Percentiles rank a stretch among this genome's conserved stretches.
Conservation (phyloP, 1,140 invertebrate species). For the Lithobius niger region DNA sequence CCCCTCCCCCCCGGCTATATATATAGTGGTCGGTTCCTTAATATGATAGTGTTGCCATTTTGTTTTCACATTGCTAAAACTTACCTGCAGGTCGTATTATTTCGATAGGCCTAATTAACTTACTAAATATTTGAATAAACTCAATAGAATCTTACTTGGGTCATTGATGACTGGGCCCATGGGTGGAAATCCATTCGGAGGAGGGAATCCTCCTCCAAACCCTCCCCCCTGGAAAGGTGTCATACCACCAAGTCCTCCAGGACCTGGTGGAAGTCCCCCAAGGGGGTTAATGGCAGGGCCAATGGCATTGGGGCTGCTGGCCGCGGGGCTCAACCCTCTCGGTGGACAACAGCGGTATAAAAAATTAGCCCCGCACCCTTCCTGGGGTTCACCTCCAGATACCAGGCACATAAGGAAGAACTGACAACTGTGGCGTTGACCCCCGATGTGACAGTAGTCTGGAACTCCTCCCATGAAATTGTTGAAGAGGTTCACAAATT, state of each 20-base stretch:
- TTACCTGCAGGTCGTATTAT: no score
- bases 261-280: not conserved
- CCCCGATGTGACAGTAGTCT: slow-evolving; percentile 22
- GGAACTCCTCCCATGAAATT: slow-evolving; percentile 8
- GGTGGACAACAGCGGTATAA: slow-evolving; percentile 70
- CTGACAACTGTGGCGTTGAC: slow-evolving; percentile 63
- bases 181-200: slow-evolving; percentile 20
- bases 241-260: not conserved
- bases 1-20: no score
- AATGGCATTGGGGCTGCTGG: slow-evolving; percentile 37
- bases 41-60: no score
- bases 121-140: no score
- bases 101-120: no score
- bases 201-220: not conserved
- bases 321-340: slow-evolving; percentile 12
- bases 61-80: no score
- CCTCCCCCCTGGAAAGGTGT: not conserved
- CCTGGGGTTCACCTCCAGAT: slow-evolving; percentile 70
- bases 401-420: slow-evolving; percentile 88
- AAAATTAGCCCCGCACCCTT: slow-evolving; percentile 63
- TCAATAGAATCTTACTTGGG: slow-evolving; percentile 43
- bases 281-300: slow-evolving; percentile 45
- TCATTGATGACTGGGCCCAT: slow-evolving; percentile 14
- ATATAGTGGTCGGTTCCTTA: no score
- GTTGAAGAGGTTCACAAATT: slow-evolving; percentile 1